phyloP scores from a whole-genome alignment of 2,797 vertebrate species.

The Tauraco hartlaubi region DNA sequence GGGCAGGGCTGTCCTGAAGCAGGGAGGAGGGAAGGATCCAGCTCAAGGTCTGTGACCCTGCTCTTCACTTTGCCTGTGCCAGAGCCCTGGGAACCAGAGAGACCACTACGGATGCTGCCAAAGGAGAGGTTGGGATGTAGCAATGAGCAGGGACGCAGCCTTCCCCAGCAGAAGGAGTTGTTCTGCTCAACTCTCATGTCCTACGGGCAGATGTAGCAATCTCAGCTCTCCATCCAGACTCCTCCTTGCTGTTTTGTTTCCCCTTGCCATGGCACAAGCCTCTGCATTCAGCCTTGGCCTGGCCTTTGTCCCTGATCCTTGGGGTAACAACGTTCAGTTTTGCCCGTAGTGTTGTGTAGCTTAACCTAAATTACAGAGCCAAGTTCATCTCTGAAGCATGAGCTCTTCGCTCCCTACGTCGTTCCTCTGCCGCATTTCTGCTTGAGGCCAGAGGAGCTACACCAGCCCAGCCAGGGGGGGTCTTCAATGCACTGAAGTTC shows the following conservation, averaged over 20 bases:
- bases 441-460: rapidly evolving
- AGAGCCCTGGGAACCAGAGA: not conserved
- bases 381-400: not conserved
- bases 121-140: not conserved
- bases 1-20: not conserved
- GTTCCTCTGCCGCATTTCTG: not conserved
- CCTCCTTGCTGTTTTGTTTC: not conserved
- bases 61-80: not conserved
- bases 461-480: not conserved
- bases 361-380: not conserved
- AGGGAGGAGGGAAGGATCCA: not conserved
- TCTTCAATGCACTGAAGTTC: not conserved
- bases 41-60: not conserved
- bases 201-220: not conserved
- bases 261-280: not conserved
- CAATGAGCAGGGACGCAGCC: rapidly evolving
- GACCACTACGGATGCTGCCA: not conserved
- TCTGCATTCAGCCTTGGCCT: not conserved
- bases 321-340: not conserved
- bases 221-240: not conserved
- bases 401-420: rapidly evolving
- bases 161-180: rapidly evolving
- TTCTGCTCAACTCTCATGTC: not conserved
- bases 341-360: not conserved
- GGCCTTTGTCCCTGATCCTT: not conserved